A percentile compares a stretch with the other conserved stretches of the same genome.
phyloP scores from a whole-genome alignment of 1,140 invertebrate species.

The Pseudomyrmex concolor region DNA sequence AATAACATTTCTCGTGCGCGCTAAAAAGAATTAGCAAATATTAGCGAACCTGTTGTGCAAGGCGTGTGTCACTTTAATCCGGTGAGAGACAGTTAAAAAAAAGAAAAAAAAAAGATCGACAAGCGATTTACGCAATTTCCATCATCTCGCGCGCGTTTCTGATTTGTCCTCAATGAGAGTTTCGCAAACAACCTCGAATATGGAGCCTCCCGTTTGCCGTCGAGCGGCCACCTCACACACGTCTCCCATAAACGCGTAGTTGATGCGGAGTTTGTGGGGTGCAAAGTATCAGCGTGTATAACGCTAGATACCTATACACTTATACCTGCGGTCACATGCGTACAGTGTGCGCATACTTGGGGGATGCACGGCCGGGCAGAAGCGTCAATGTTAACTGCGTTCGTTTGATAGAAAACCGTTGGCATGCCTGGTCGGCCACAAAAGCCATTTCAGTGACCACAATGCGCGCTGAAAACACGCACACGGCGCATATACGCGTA shows the following conservation, averaged over 20 bases:
- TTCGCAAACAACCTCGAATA: slow-evolving; percentile 61
- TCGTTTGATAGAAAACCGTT: slow-evolving; percentile 77
- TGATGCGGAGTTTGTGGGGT: slow-evolving; percentile 56
- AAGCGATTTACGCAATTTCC: too few species aligned
- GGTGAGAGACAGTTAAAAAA: slow-evolving; percentile 17
- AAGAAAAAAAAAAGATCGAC: too few species aligned
- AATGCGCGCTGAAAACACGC: slow-evolving; percentile 78
- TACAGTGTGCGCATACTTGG: slow-evolving; percentile 41
- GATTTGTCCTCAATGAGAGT: slow-evolving; percentile 56
- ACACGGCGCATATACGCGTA: slow-evolving; percentile 58
- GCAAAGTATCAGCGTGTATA: slow-evolving; percentile 52
- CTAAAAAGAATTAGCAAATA: slow-evolving; percentile 15
- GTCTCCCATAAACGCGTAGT: slow-evolving; percentile 37
- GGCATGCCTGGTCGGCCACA: slow-evolving; percentile 77
- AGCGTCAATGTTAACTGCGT: slow-evolving; percentile 78
- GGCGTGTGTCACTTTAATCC: slow-evolving; percentile 23
- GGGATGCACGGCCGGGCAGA: slow-evolving; percentile 32
- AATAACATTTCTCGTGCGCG: neutral
- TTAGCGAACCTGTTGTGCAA: slow-evolving; percentile 5
- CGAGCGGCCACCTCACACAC: slow-evolving; percentile 40
- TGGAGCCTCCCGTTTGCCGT: neutral
- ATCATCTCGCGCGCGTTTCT: slow-evolving; percentile 16
- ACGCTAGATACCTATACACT: slow-evolving; percentile 43
- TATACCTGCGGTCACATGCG: slow-evolving; percentile 42
- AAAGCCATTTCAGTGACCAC: slow-evolving; percentile 82